A percentile compares a stretch with the other conserved stretches of the same genome.
Conservation (phyloP, 2,113 vertebrate species). For the Thinocorus orbignyianus region DNA sequence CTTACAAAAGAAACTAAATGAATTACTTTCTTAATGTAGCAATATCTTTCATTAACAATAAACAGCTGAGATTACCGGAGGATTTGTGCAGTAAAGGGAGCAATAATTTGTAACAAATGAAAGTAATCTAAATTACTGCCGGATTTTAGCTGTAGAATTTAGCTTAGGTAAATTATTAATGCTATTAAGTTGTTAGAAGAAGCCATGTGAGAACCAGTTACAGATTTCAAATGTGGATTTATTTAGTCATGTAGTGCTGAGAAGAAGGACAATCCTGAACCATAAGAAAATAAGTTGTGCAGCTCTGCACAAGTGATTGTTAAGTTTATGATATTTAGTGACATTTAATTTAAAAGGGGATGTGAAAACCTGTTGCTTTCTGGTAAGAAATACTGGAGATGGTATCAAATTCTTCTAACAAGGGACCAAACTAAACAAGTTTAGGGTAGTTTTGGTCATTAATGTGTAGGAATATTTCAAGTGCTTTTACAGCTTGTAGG, state of each 20-base stretch:
- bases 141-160: conserved; percentile 3
- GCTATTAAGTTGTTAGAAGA: background rate
- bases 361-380: background rate
- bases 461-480: background rate
- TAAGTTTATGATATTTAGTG: background rate
- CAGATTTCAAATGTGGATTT: background rate
- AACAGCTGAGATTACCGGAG: conserved; percentile 18
- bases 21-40: conserved; percentile 13
- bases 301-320: background rate
- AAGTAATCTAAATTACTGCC: background rate
- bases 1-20: background rate
- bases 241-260: background rate
- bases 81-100: background rate
- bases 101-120: conserved; percentile 17
- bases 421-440: background rate
- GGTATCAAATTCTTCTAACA: background rate
- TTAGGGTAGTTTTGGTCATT: background rate
- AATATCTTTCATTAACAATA: conserved; percentile 43
- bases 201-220: background rate
- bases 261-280: background rate
- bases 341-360: background rate
- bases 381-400: background rate
- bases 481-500: background rate
- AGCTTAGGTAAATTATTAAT: conserved; percentile 21
- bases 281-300: background rate